Conservation (phyloP, 2,888 invertebrate species). For the Nemotelus nigrinus region DNA sequence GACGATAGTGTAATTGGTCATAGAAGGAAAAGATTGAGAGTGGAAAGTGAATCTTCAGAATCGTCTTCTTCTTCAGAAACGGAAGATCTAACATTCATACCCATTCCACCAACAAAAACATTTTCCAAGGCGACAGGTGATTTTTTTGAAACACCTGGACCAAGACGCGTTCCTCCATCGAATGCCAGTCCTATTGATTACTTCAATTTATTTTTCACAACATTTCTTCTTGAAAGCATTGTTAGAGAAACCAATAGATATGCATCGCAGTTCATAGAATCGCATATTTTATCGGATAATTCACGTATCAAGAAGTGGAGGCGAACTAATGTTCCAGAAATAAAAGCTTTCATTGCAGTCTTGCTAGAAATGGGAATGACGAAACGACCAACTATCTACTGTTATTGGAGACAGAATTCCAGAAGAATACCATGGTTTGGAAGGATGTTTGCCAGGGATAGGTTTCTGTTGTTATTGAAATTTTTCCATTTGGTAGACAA, state of each 20-base stretch:
- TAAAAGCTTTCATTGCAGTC: constrained; percentile 39
- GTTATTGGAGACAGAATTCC: constrained; percentile 30
- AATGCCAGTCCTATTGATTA: no score
- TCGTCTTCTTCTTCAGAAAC: constrained; percentile 11
- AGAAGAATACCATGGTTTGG: constrained; percentile 36
- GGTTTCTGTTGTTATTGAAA: constrained; percentile 39
- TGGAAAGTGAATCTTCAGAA: constrained; percentile 7
- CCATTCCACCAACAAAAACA: not conserved
- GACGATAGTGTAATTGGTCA: constrained; percentile 23
- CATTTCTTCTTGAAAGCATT: no score
- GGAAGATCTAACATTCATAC: constrained; percentile 14
- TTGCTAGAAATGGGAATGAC: constrained; percentile 36
- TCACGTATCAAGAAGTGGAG: constrained; percentile 32
- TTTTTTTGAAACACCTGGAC: no score
- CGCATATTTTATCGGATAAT: constrained; percentile 28
- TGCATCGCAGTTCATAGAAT: no score
- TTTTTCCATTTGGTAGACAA: constrained; percentile 28
- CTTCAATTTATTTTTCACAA: no score
- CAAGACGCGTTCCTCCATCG: no score
- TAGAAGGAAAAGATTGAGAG: constrained; percentile 30
- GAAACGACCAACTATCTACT: constrained; percentile 16
- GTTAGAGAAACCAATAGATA: no score
- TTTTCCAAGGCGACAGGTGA: no score
- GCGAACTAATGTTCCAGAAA: constrained; percentile 8
- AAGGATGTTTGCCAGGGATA: constrained; percentile 36